Evolutionary conservation across 2,888 invertebrate species (phyloP).

Genomic region (Eupithecia subumbrata): DNA sequence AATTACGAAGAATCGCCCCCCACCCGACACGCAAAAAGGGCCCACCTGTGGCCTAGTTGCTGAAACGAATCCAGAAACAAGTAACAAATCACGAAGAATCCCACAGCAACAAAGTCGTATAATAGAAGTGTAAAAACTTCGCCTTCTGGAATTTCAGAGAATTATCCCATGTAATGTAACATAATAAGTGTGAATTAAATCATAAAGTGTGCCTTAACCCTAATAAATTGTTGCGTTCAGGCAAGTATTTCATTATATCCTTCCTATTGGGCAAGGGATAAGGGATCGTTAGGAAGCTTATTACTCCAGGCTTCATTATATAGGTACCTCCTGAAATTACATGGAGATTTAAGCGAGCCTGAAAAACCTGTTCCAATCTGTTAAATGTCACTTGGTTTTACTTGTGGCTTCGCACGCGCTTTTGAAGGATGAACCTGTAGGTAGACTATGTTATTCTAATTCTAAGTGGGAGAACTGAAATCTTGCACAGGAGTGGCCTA

Average conservation of each 20-base stretch:
- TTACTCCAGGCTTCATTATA: slow-evolving; percentile 34
- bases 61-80: too few species aligned
- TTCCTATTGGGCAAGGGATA: slow-evolving; percentile 20
- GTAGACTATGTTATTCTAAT: not conserved
- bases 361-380: not conserved
- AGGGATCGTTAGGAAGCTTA: slow-evolving; percentile 23
- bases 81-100: not conserved
- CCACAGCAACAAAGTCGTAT: not conserved
- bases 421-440: not conserved
- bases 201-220: slow-evolving; percentile 27
- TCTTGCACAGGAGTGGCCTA: too few species aligned
- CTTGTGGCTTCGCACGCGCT: not conserved
- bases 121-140: not conserved
- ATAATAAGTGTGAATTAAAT: slow-evolving; percentile 20
- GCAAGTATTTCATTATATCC: slow-evolving; percentile 19
- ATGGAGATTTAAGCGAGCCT: not conserved
- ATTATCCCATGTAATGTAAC: slow-evolving; percentile 9
- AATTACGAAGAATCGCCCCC: too few species aligned
- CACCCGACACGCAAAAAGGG: too few species aligned
- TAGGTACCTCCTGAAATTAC: slow-evolving; percentile 6
- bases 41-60: too few species aligned
- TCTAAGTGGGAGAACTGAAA: not conserved
- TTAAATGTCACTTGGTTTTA: not conserved
- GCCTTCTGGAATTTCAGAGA: not conserved
- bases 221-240: slow-evolving; percentile 22